phyloP scores from a whole-genome alignment of 2,888 invertebrate genomes.

The Caenorhabditis imperialis region DNA sequence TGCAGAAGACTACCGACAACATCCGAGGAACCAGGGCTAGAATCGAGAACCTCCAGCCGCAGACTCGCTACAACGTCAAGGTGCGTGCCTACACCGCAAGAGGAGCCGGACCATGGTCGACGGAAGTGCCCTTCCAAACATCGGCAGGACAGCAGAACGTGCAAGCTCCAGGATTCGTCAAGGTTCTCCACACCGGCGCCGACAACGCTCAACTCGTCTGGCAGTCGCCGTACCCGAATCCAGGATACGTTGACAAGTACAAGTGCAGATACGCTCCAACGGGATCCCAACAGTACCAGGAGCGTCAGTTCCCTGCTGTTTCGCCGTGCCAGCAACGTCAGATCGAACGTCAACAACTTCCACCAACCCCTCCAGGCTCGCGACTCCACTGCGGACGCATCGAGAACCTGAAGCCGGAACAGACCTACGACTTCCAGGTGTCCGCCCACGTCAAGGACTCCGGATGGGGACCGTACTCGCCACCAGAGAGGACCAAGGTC shows the following conservation, averaged over 20 bases:
- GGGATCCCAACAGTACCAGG: constrained; percentile 68
- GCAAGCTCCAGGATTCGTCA: constrained; percentile 53
- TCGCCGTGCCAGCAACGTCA: constrained; percentile 72
- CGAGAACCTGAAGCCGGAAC: constrained; percentile 72
- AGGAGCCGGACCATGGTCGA: constrained; percentile 78
- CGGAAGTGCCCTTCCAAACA: constrained; percentile 73
- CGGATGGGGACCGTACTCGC: constrained; percentile 62
- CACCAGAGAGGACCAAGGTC: constrained; percentile 64
- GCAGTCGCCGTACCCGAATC: constrained; percentile 73
- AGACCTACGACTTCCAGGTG: constrained; percentile 76
- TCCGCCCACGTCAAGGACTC: constrained; percentile 65
- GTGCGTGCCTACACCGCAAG: constrained; percentile 76
- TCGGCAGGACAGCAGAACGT: constrained; percentile 54
- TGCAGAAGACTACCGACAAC: constrained; percentile 71
- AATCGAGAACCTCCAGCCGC: constrained; percentile 74
- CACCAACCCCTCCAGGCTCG: constrained; percentile 72
- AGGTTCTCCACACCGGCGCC: constrained; percentile 72
- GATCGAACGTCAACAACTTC: constrained; percentile 73
- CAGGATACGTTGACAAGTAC: constrained; percentile 77
- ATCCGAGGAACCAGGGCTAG: constrained; percentile 72
- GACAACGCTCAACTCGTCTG: constrained; percentile 76
- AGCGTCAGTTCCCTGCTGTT: constrained; percentile 73
- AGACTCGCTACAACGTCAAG: constrained; percentile 74
- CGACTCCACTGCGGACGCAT: constrained; percentile 75
- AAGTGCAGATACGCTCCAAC: constrained; percentile 72